Conservation (phyloP, 2,797 vertebrate species). For the Heterohyrax brucei region DNA sequence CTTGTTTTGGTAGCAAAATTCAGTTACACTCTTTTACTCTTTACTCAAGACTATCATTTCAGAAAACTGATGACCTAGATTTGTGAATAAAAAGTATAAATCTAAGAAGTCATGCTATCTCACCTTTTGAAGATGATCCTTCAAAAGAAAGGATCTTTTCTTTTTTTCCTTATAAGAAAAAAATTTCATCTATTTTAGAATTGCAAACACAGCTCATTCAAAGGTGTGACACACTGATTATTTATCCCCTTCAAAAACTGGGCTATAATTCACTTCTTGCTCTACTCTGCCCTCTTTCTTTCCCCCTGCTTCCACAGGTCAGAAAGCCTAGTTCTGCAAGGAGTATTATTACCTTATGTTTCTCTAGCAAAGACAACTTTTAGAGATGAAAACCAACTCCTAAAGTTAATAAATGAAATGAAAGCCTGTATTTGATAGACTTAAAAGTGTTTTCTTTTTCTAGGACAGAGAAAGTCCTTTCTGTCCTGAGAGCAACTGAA, state of each 20-base stretch:
- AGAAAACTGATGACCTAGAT: slow-evolving; percentile 30
- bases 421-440: slow-evolving; percentile 8
- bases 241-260: slow-evolving; percentile 20
- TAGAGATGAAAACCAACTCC: neutral
- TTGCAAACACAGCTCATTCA: slow-evolving; percentile 33
- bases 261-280: neutral
- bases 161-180: slow-evolving; percentile 43
- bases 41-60: slow-evolving; percentile 46
- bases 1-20: neutral
- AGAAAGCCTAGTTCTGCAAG: slow-evolving; percentile 18
- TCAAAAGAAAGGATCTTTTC: neutral
- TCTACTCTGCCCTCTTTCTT: neutral
- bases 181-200: slow-evolving; percentile 13
- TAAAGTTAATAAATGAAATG: neutral
- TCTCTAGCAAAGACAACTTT: slow-evolving; percentile 45
- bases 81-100: slow-evolving; percentile 48
- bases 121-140: slow-evolving; percentile 14
- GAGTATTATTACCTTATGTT: neutral
- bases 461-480: neutral
- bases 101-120: slow-evolving; percentile 13
- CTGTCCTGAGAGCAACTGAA: slow-evolving; percentile 73
- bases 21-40: slow-evolving; percentile 35
- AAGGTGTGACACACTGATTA: neutral
- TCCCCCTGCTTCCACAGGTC: neutral
- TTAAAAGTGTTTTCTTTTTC: neutral